Conservation (phyloP, 2,113 vertebrate genomes). For the Cynopterus brachyotis region DNA sequence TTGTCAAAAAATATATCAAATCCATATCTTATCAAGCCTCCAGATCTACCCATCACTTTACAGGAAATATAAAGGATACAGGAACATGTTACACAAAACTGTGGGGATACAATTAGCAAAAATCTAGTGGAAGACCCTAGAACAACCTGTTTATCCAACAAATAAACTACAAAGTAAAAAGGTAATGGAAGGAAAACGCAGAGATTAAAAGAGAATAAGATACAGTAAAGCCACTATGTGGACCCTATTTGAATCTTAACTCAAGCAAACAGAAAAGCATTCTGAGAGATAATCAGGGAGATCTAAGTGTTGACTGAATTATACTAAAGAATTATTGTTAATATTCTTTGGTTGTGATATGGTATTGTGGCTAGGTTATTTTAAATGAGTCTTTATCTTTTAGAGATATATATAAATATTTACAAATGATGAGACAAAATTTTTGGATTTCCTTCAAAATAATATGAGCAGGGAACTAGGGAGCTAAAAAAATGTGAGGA, state of each 20-base stretch:
- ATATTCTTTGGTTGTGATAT: background rate
- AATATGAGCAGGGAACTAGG: background rate
- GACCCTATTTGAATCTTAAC: background rate
- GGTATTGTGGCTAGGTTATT: background rate
- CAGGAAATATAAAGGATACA: background rate
- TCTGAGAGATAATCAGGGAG: background rate
- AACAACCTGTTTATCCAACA: background rate
- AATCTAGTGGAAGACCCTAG: background rate
- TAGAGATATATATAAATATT: background rate
- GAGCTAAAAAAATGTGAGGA: background rate
- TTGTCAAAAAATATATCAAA: background rate
- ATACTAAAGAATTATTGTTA: background rate
- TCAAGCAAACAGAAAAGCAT: constrained; percentile 1
- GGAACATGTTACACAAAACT: background rate
- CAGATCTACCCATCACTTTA: background rate
- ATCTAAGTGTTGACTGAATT: background rate
- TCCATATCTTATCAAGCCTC: background rate
- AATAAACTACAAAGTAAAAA: constrained; percentile 15
- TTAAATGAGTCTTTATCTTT: background rate
- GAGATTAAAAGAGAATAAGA: background rate
- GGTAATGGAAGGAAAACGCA: background rate
- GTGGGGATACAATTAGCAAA: background rate
- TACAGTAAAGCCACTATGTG: background rate
- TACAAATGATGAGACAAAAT: background rate
- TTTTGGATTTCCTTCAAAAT: constrained; percentile 40